A percentile compares a stretch with the other conserved stretches of the same genome.
Conservation (phyloP, 2,113 vertebrate species). For the Cyprinodon brontotheroides region DNA sequence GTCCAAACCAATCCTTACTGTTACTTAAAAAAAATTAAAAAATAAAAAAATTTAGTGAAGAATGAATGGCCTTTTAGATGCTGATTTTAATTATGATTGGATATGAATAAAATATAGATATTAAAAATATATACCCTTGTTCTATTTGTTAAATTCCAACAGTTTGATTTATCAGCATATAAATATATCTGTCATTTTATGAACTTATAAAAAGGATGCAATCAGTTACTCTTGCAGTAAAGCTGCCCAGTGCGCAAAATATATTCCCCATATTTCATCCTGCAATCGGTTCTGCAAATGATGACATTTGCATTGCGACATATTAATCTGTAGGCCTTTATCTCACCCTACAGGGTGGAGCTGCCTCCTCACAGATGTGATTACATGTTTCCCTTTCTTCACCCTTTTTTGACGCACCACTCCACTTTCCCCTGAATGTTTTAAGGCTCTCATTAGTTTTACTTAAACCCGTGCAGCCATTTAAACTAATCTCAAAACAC, state of each 20-base stretch:
- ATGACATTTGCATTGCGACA: background rate
- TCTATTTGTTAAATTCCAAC: background rate
- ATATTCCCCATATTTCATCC: background rate
- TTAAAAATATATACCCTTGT: background rate
- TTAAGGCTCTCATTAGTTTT: background rate
- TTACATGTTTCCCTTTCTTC: background rate
- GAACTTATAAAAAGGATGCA: background rate
- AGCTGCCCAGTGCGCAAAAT: background rate
- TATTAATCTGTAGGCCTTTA: background rate
- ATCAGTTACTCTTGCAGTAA: background rate
- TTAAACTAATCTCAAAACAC: background rate
- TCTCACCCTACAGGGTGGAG: slow-evolving; percentile 24
- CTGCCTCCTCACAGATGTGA: slow-evolving; percentile 12
- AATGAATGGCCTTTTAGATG: background rate
- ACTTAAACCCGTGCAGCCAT: background rate
- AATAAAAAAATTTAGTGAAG: too few species aligned
- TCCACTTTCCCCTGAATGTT: background rate
- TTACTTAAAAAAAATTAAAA: background rate
- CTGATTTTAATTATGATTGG: background rate
- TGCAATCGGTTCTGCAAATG: background rate
- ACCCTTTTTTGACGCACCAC: background rate
- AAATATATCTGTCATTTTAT: background rate
- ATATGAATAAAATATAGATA: background rate
- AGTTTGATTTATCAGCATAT: background rate
- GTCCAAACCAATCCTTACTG: background rate